Conservation (phyloP, 2,797 vertebrate genomes). For the Geotrypetes seraphini region DNA sequence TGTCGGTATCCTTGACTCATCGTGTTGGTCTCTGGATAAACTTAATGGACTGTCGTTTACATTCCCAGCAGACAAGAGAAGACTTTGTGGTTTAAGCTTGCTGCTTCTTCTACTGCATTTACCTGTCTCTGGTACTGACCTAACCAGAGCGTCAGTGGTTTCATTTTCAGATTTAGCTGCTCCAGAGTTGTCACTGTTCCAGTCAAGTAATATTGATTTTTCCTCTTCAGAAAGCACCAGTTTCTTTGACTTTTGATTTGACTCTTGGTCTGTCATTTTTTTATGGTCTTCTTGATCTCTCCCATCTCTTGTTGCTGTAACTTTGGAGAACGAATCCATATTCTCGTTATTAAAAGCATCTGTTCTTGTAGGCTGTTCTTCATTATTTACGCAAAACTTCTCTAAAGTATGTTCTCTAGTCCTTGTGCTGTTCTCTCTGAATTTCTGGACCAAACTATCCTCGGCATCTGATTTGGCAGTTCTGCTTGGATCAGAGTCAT, state of each 20-base stretch:
- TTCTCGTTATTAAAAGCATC: background rate
- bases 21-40: background rate
- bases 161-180: background rate
- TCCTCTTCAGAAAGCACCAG: constrained; percentile 37
- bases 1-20: background rate
- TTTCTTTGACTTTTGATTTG: constrained; percentile 30
- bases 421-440: background rate
- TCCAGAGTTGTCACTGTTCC: constrained; percentile 25
- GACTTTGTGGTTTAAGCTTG: background rate
- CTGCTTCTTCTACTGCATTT: background rate
- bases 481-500: background rate
- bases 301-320: constrained; percentile 2
- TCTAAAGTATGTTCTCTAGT: background rate
- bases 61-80: background rate
- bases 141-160: background rate
- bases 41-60: background rate
- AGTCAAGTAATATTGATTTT: constrained; percentile 48
- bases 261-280: constrained; percentile 3
- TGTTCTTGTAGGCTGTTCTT: background rate
- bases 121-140: background rate
- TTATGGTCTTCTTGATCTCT: background rate
- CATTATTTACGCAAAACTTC: background rate
- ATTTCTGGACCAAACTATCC: background rate
- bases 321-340: background rate
- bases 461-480: background rate